Conservation (phyloP, 1,140 invertebrate species). For the Anoplophora glabripennis region DNA sequence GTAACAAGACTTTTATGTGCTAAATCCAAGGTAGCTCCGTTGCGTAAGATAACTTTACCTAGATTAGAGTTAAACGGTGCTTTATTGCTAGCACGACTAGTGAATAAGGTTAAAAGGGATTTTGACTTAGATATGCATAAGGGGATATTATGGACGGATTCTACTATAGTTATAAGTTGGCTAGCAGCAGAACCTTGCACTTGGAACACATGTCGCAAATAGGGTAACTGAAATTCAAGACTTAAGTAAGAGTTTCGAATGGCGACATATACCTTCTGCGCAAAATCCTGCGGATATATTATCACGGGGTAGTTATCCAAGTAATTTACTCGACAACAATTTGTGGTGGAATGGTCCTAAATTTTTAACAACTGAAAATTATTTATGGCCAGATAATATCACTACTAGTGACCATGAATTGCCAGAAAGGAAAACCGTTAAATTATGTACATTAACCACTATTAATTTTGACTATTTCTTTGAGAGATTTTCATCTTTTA, state of each 20-base stretch:
- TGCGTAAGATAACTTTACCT: constrained; percentile 34
- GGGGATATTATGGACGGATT: constrained; percentile 46
- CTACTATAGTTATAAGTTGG: constrained; percentile 44
- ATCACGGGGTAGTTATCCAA: too few species aligned
- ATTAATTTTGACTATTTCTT: too few species aligned
- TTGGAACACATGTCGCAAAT: constrained; percentile 15
- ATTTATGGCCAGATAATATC: too few species aligned
- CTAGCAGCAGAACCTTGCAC: constrained; percentile 18
- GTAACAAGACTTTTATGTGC: constrained; percentile 28
- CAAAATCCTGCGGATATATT: too few species aligned
- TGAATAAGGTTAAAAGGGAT: neutral
- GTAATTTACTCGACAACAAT: too few species aligned
- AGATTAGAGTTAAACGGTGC: constrained; percentile 31
- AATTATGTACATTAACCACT: too few species aligned
- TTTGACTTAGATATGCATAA: constrained; percentile 9
- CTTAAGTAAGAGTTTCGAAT: constrained; percentile 8
- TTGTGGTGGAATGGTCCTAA: too few species aligned
- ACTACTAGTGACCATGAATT: too few species aligned
- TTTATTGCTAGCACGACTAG: constrained; percentile 24
- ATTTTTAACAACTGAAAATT: too few species aligned
- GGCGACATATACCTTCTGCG: constrained; percentile 16
- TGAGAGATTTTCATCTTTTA: too few species aligned
- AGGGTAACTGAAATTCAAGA: constrained; percentile 35
- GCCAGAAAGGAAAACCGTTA: too few species aligned
- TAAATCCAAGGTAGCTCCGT: constrained; percentile 35